Base-by-base conservation (phyloP, 2,113 vertebrate species). In the Nematolebias whitei region DNA sequence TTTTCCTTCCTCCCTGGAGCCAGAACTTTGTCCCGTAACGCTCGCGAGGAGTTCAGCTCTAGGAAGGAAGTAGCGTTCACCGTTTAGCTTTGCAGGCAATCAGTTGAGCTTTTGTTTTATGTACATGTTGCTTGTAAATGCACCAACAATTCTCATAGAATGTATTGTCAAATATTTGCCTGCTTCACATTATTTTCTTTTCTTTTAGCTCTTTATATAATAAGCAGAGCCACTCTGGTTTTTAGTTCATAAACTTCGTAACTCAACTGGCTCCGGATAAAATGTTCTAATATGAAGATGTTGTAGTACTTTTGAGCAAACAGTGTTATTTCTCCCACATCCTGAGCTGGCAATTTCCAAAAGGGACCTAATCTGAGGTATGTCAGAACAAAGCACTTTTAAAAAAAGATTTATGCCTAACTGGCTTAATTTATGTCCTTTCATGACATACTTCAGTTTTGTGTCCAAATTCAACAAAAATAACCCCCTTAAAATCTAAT, bases 131-230 rank as follows among this genome's bases (percentile, higher is more conserved):
- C 93, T 93, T 92, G 89, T 85, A 86, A 86, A 61, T 82, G 85
- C 62, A 70, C 93, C 79, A 91, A 90, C 68, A 80, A 91, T 93
- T 94, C 93, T 94, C 92, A 91, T 92, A 94, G 93, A 93, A 95
- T 93, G 91, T 91, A 86, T 87, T 82, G 78, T 78, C 80, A 85
- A 88, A 55, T 73, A 83, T 88, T 85, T 86, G 68, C 81, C 77
- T 90, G 92, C 89, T 92, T 90, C 81, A 77, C 71, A 58, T 74
- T 63, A 76, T 84, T 35, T 35, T 74, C 29, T 35, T 40, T 58
- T 48, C 63, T 50, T 55, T 61, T 52, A 43, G 61, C 74, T 69
- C 58, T n/a, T 50, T 50, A 67, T 83, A n/a, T 82, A 54, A 45
- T 58, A 68, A 72, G 9, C 35, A 63, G 77, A 81, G 64, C 68